Evolutionary conservation across 2,113 vertebrate species (phyloP), one percentile per base, ranked within the genome.

Genomic region (Apaloderma vittatum): DNA sequence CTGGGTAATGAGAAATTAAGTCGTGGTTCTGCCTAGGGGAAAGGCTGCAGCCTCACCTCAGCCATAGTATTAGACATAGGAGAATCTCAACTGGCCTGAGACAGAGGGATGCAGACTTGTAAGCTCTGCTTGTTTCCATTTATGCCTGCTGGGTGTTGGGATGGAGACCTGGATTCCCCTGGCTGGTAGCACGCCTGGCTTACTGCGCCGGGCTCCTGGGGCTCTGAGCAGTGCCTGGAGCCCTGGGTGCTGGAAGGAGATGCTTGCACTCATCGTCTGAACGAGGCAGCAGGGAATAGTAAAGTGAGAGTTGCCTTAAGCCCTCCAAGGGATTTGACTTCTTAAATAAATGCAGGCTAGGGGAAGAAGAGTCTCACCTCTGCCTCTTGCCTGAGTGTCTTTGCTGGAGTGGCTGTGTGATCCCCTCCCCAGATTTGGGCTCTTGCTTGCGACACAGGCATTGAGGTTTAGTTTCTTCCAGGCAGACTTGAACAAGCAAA

Each of bases 231-330:
- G 27, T 22, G 58, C 46, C 36, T 68, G 57, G 34, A 59, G 45
- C 4, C 1, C 9, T 21, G 40, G 10, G 36, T 12, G 3, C 27
- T 62, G 49, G 37, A 59, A 54, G 40, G 15, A 80, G 10, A n/a
- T 0, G 0, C 32, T 57, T 15, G 8, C 19, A 45, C 51, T 21
- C 6, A 1, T 0, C 0, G 27, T 4, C 6, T 55, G 78, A 92
- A n/a, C 6, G 15, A 4, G 14, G 19, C 34, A 34, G 34, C 1
- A 0, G 48, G 29, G 40, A 72, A 7, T 36, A 24, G 3, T 61
- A 54, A 32, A 67, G 34, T 57, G 6, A 30, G 12, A n/a, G 8
- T 22, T 74, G 6, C 5, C 70, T 9, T 80, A 70, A 80, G 40
- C 9, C 5, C 27, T 91, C 20, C 37, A 24, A 74, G 3, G 27